phyloP scores from a whole-genome alignment of 2,113 vertebrate genomes.

The Saimiri boliviensis region DNA sequence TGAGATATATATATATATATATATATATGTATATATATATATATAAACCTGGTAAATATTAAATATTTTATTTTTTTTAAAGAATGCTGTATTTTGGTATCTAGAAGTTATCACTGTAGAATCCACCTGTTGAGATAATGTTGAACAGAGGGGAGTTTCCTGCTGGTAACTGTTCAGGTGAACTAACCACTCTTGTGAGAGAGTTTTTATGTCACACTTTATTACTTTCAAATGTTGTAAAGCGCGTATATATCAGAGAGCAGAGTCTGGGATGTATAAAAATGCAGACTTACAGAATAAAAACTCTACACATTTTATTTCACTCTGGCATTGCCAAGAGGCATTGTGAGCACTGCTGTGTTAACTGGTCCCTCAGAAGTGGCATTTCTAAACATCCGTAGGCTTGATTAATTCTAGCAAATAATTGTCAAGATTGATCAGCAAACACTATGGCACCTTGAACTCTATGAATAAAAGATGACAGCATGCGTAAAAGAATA shows the following conservation, averaged over 20 bases:
- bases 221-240: not conserved
- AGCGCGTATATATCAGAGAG: not conserved
- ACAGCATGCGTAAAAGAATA: not conserved
- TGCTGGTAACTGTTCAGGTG: rapidly evolving
- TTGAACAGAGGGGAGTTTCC: not conserved
- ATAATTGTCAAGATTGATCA: not conserved
- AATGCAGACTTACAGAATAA: not conserved
- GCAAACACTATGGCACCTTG: not conserved
- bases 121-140: not conserved
- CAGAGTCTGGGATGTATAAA: not conserved
- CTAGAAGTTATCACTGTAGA: not conserved
- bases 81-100: not conserved
- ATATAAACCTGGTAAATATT: not conserved
- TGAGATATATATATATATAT: too few species aligned
- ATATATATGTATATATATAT: too few species aligned
- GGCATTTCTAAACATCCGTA: not conserved
- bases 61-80: not conserved
- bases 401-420: not conserved
- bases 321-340: not conserved
- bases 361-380: not conserved
- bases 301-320: not conserved
- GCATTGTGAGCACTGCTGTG: not conserved
- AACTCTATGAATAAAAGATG: not conserved
- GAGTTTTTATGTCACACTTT: not conserved
- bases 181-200: not conserved